Conservation (phyloP, 2,797 vertebrate genomes). For the Cuniculus paca region DNA sequence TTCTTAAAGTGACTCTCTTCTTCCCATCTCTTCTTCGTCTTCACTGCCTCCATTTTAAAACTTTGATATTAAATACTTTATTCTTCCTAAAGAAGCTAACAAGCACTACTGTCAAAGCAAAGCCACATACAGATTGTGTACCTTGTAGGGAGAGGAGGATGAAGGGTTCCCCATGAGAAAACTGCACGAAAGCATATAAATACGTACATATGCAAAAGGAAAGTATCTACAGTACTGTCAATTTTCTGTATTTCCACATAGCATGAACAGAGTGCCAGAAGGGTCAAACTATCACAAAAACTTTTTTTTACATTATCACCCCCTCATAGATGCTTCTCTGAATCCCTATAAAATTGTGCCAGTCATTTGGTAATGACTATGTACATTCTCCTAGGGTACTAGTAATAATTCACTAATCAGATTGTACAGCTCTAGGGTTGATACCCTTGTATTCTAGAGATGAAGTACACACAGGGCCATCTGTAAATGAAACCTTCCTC, state of each 20-base stretch:
- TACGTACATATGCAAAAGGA: background rate
- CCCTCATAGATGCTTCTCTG: background rate
- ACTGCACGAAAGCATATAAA: background rate
- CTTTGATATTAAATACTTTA: constrained; percentile 2
- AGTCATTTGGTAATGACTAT: constrained; percentile 20
- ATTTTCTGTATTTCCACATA: constrained; percentile 17
- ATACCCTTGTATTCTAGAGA: background rate
- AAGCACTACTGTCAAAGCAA: constrained; percentile 1
- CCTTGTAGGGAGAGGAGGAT: background rate
- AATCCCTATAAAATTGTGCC: constrained; percentile 43
- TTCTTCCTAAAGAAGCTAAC: background rate
- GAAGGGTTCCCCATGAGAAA: background rate
- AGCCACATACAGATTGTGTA: background rate
- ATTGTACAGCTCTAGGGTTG: background rate
- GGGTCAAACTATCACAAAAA: background rate
- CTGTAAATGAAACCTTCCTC: constrained; percentile 21
- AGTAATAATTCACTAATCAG: background rate
- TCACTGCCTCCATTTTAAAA: constrained; percentile 17
- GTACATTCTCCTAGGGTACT: background rate
- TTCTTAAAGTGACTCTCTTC: background rate
- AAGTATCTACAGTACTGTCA: background rate
- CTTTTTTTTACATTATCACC: background rate
- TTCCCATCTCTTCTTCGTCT: background rate
- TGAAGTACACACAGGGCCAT: background rate
- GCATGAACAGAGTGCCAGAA: background rate